A percentile compares a stretch with the other conserved stretches of the same genome.
Evolutionary conservation across 2,113 vertebrate species (phyloP).

Genomic region (Electrona antarctica): DNA sequence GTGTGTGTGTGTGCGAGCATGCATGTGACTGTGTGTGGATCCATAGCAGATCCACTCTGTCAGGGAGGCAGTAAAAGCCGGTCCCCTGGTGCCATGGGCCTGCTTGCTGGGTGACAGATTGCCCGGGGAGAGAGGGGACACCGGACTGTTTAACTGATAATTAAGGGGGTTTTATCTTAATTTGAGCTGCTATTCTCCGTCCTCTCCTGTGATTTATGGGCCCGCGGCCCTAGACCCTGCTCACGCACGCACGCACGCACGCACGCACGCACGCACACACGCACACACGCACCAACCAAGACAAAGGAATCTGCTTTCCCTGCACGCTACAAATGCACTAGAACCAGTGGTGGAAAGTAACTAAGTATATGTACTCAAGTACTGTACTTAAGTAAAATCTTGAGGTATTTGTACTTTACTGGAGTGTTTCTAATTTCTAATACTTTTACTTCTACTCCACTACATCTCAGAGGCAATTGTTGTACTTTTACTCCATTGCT

Average conservation of each 20-base stretch:
- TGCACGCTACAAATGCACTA: no score
- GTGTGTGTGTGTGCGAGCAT: constrained; percentile 20
- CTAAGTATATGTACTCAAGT: no score
- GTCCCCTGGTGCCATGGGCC: constrained; percentile 62
- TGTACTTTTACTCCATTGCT: no score
- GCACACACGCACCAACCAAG: background rate
- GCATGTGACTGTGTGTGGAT: constrained; percentile 26
- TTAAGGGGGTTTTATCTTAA: constrained; percentile 85
- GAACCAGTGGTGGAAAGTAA: no score
- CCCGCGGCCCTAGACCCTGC: constrained; percentile 37
- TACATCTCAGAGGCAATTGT: no score
- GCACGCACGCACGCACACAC: constrained; percentile 19
- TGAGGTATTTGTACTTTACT: no score
- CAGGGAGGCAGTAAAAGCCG: constrained; percentile 67
- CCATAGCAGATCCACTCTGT: constrained; percentile 40
- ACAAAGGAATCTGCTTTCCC: background rate
- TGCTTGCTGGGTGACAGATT: constrained; percentile 66
- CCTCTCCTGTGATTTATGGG: constrained; percentile 84
- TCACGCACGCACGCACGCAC: constrained; percentile 19
- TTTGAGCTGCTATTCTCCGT: constrained; percentile 84
- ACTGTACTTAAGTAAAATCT: no score
- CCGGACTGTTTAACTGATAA: constrained; percentile 80
- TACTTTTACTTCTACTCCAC: no score
- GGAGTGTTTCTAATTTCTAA: no score
- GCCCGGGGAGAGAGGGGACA: constrained; percentile 72